Percentiles rank a stretch among this genome's conserved stretches.
These are phyloP conservation scores for Enteromius fasciolatus DNA, from an alignment of 2,797 vertebrate species.

Conservation along the genomic window DNA sequence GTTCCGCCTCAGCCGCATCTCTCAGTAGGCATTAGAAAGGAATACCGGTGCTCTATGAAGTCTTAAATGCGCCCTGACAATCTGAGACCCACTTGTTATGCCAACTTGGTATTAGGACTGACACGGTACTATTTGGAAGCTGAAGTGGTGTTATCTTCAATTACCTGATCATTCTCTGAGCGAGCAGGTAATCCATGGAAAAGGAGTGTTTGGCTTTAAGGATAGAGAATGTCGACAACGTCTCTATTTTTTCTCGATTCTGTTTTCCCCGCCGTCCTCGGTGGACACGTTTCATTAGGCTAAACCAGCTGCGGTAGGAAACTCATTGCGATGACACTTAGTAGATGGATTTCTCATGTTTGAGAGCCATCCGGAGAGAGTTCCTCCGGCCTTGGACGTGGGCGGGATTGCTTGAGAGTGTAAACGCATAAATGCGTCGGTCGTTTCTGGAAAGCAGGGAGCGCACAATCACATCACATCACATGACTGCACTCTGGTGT, in stretches of 20 bases:
- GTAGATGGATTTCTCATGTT: constrained; percentile 68
- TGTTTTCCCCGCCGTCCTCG: constrained; percentile 40
- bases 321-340: constrained; percentile 66
- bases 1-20: constrained; percentile 63
- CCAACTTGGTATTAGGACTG: constrained; percentile 65
- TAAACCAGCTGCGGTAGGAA: constrained; percentile 59
- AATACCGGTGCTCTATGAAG: constrained; percentile 53
- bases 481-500: constrained; percentile 29
- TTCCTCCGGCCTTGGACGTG: constrained; percentile 18
- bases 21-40: constrained; percentile 58
- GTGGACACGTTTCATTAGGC: constrained; percentile 66
- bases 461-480: constrained; percentile 14
- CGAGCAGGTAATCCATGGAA: constrained; percentile 71
- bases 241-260: constrained; percentile 35
- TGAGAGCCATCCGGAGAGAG: constrained; percentile 66
- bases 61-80: constrained; percentile 64
- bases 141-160: constrained; percentile 65
- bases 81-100: constrained; percentile 67
- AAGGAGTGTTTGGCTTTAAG: constrained; percentile 63
- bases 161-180: constrained; percentile 63
- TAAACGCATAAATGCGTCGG: constrained; percentile 35
- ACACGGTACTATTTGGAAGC: constrained; percentile 67
- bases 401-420: constrained; percentile 12
- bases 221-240: constrained; percentile 55
- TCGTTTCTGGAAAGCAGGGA: constrained; percentile 21